These are phyloP conservation scores for Ecdyonurus torrentis DNA, from an alignment of 2,888 invertebrate species.

Conservation along the genomic window DNA sequence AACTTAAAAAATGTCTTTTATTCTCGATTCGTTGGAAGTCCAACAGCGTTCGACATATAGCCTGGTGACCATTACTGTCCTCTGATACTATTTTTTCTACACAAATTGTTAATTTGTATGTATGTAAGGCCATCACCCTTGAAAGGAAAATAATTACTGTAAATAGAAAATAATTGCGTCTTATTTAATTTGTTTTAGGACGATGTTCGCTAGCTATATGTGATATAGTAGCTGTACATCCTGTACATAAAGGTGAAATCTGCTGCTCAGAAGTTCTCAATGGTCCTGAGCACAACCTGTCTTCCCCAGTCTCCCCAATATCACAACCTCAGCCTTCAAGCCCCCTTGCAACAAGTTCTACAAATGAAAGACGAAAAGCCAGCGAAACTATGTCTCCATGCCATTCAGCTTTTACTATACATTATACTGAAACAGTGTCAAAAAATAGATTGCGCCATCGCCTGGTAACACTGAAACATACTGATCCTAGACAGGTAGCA, in stretches of 20 bases:
- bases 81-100: no score
- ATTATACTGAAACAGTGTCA: slow-evolving; percentile 38
- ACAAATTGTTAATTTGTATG: no score
- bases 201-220: neutral
- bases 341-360: neutral
- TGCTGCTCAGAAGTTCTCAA: neutral
- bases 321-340: neutral
- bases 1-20: no score
- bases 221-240: neutral
- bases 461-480: slow-evolving; percentile 37
- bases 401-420: slow-evolving; percentile 37
- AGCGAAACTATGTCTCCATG: slow-evolving; percentile 1
- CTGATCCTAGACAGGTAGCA: slow-evolving; percentile 39
- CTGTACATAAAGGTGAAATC: neutral
- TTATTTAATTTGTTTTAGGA: neutral
- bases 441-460: slow-evolving; percentile 41
- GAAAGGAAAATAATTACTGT: no score
- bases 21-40: no score
- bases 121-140: no score
- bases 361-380: neutral
- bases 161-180: no score
- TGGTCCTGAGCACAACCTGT: neutral
- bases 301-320: neutral
- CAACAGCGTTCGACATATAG: no score
- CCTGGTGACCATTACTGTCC: no score